These are phyloP conservation scores for Metallyticus violacea DNA, from an alignment of 2,888 invertebrate species.

Conservation along the genomic window DNA sequence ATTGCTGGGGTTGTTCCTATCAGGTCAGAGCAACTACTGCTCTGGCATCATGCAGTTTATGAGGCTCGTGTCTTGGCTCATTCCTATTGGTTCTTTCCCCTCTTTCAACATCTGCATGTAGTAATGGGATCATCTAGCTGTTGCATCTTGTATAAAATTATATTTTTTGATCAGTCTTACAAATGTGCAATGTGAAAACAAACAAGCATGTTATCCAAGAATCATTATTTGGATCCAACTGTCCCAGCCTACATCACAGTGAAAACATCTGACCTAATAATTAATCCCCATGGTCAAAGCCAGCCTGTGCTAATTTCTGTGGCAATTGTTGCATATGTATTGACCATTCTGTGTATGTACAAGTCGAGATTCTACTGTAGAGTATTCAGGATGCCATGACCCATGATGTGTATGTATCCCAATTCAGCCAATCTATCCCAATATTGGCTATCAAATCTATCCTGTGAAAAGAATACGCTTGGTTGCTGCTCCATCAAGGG, in stretches of 20 bases:
- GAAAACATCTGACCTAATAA: constrained; percentile 80
- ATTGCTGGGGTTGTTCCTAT: constrained; percentile 42
- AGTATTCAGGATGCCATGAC: constrained; percentile 64
- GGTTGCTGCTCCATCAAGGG: constrained; percentile 37
- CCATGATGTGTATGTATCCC: constrained; percentile 58
- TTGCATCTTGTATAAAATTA: constrained; percentile 62
- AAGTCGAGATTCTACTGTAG: constrained; percentile 67
- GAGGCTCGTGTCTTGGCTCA: not conserved
- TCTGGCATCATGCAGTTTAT: constrained; percentile 33
- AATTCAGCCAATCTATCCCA: constrained; percentile 49
- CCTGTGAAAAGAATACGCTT: constrained; percentile 21
- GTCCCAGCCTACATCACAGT: constrained; percentile 86
- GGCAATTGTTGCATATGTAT: constrained; percentile 70
- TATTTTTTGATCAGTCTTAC: constrained; percentile 77
- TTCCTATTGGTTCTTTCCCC: not conserved
- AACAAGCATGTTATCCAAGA: constrained; percentile 93
- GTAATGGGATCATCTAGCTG: constrained; percentile 19
- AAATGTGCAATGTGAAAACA: constrained; percentile 88
- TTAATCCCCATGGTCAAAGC: constrained; percentile 73
- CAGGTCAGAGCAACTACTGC: constrained; percentile 42
- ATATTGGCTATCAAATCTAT: not conserved
- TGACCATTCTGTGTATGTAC: constrained; percentile 75
- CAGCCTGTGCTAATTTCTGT: constrained; percentile 75
- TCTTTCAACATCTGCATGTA: not conserved
- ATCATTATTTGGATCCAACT: constrained; percentile 87